phyloP scores from a whole-genome alignment of 2,888 invertebrate species.

The Phalangium opilio region DNA sequence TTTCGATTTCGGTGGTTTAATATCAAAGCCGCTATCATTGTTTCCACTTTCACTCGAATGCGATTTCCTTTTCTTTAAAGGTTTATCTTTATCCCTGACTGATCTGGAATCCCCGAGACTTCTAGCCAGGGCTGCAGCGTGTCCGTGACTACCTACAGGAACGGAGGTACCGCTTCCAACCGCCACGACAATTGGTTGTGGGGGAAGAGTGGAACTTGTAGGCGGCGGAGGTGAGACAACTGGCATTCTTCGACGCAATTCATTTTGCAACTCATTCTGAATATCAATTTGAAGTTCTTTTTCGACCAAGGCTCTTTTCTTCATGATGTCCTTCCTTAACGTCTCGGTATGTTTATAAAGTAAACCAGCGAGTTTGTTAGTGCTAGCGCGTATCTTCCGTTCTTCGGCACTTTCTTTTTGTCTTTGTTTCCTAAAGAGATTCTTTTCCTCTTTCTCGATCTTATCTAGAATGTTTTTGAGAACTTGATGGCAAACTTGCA shows the following conservation, averaged over 20 bases:
- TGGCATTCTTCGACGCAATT: slow-evolving; percentile 15
- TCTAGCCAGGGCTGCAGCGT: too few relatives aligned
- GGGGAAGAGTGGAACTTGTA: slow-evolving; percentile 6
- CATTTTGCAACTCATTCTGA: slow-evolving; percentile 28
- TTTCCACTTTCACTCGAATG: slow-evolving; percentile 16
- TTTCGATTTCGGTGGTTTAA: not conserved
- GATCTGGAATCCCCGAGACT: too few relatives aligned
- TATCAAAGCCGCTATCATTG: not conserved
- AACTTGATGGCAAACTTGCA: slow-evolving; percentile 28
- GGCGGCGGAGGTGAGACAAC: slow-evolving; percentile 9
- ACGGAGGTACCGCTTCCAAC: too few relatives aligned
- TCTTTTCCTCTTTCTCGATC: slow-evolving; percentile 31
- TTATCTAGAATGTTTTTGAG: slow-evolving; percentile 28
- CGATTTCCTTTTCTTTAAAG: slow-evolving; percentile 18
- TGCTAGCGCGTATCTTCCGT: slow-evolving; percentile 38
- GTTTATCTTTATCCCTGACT: not conserved
- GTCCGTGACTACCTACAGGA: too few relatives aligned
- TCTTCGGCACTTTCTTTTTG: slow-evolving; percentile 34
- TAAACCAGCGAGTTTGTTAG: slow-evolving; percentile 49
- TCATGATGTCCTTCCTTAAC: slow-evolving; percentile 80
- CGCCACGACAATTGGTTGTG: not conserved
- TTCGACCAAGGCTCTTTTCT: slow-evolving; percentile 72
- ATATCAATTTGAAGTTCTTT: slow-evolving; percentile 75
- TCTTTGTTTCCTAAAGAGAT: slow-evolving; percentile 27
- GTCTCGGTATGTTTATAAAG: slow-evolving; percentile 77